Conservation (phyloP, 1,140 invertebrate species). For the Leucophenga varia region DNA sequence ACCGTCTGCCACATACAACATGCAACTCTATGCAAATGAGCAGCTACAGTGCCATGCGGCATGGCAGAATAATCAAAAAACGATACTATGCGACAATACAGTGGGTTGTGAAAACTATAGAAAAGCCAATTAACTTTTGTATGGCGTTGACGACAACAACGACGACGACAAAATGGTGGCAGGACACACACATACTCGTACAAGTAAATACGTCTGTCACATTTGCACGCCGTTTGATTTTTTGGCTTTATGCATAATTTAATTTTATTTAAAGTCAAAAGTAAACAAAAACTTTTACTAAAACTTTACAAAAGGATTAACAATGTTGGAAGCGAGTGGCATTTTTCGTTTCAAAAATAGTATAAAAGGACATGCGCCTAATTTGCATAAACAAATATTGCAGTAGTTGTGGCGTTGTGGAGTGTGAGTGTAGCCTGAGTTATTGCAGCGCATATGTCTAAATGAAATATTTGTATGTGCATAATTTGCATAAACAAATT, state of each 20-base stretch:
- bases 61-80: too few relatives aligned
- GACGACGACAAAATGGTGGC: too few relatives aligned
- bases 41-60: too few relatives aligned
- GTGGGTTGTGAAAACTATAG: too few relatives aligned
- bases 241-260: conserved; percentile 32
- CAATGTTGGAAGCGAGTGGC: conserved; percentile 24
- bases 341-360: too few relatives aligned
- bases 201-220: conserved; percentile 44
- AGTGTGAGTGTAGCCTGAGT: conserved; percentile 9
- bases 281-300: conserved; percentile 7
- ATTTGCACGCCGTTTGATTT: conserved; percentile 42
- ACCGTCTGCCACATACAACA: too few relatives aligned
- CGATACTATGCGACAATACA: too few relatives aligned
- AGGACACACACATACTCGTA: too few relatives aligned
- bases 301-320: conserved; percentile 35
- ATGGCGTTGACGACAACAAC: too few relatives aligned
- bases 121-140: too few relatives aligned
- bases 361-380: conserved; percentile 14
- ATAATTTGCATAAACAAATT: conserved; percentile 53
- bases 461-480: too few relatives aligned
- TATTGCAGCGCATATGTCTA: conserved; percentile 42
- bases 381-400: conserved; percentile 40
- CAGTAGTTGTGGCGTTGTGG: not conserved
- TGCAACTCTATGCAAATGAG: too few relatives aligned
- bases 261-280: conserved; percentile 21